These are phyloP conservation scores for Drosophila lutescens DNA, from an alignment of 2,888 invertebrate species.

Conservation along the genomic window DNA sequence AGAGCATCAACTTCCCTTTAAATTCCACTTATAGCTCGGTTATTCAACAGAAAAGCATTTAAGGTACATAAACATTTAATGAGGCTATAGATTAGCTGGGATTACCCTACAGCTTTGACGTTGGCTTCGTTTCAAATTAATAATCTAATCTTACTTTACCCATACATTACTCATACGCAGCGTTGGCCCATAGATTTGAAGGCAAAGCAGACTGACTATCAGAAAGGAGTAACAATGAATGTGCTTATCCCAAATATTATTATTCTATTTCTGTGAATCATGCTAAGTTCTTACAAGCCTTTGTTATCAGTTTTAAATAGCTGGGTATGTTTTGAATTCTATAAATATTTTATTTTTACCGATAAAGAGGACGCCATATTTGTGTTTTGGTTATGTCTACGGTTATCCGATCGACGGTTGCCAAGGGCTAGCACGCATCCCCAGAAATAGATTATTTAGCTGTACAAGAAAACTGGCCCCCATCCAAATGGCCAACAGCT, in stretches of 20 bases:
- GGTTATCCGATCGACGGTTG: conserved; percentile 26
- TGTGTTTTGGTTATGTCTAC: conserved; percentile 16
- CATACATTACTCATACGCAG: conserved; percentile 40
- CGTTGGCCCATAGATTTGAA: conserved; percentile 7
- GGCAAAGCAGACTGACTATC: background rate
- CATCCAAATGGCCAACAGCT: conserved; percentile 58
- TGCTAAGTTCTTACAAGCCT: background rate
- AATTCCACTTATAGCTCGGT: background rate
- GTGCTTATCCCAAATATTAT: conserved; percentile 3
- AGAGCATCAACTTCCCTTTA: background rate
- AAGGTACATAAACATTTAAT: background rate
- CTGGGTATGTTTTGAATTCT: background rate
- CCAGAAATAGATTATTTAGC: conserved; percentile 11
- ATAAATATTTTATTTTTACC: conserved; percentile 7
- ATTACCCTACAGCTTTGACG: background rate
- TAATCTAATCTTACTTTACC: conserved; percentile 2
- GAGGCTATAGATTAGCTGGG: background rate
- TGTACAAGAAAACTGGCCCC: conserved; percentile 47
- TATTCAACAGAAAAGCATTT: background rate
- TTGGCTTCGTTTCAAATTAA: background rate
- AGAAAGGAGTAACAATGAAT: background rate
- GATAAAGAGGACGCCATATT: conserved; percentile 25
- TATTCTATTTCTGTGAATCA: conserved; percentile 5
- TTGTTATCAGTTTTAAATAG: conserved; percentile 4
- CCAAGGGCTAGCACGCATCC: conserved; percentile 18